Conservation (phyloP, 2,113 vertebrate species). For the Chamaea fasciata region DNA sequence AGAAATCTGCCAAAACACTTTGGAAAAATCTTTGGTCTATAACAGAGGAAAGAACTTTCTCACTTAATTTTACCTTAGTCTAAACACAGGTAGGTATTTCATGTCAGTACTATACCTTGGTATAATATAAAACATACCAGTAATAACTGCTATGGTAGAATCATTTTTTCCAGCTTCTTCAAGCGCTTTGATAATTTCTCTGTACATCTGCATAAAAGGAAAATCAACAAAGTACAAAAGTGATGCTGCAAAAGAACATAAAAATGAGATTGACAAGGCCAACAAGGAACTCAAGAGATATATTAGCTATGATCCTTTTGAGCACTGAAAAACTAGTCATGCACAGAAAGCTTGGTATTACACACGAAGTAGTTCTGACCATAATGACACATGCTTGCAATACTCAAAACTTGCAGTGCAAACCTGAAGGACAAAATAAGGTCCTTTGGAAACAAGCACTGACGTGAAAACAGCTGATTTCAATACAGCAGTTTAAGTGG, state of each 20-base stretch:
- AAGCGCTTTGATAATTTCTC: conserved; percentile 83
- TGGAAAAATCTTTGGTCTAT: neutral
- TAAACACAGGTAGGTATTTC: neutral
- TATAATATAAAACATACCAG: conserved; percentile 72
- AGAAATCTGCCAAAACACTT: neutral
- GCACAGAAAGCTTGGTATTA: neutral
- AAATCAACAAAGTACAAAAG: neutral
- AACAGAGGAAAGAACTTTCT: neutral
- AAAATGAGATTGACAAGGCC: neutral
- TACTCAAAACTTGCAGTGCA: neutral
- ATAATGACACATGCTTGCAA: neutral
- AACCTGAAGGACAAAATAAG: neutral
- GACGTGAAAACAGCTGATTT: neutral
- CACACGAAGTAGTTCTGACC: neutral
- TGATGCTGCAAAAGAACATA: neutral
- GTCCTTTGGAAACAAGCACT: neutral
- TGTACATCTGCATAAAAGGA: conserved; percentile 83
- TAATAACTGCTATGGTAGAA: conserved; percentile 84
- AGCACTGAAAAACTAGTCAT: neutral
- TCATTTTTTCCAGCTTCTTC: conserved; percentile 82
- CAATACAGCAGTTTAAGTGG: neutral
- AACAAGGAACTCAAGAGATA: neutral
- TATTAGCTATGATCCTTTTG: neutral
- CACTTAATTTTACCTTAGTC: neutral
- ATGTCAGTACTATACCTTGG: neutral